Percentiles rank a stretch among this genome's conserved stretches.
phyloP scores from a whole-genome alignment of 53 echinoderm and acorn worm genomes.

The Arbacia lixula region DNA sequence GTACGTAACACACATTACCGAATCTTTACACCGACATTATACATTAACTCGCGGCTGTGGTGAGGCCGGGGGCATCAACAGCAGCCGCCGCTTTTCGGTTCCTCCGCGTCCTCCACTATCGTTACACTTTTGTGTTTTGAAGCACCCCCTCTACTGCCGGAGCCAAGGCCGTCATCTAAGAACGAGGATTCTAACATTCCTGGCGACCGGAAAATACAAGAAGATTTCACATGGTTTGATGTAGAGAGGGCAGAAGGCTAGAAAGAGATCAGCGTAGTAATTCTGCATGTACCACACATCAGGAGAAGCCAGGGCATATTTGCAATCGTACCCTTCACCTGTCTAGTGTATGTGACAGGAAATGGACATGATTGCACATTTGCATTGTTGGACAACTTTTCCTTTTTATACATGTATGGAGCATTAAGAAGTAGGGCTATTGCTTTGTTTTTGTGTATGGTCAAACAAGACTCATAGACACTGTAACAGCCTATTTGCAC shows the following conservation, averaged over 20 bases:
- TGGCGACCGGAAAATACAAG: background rate
- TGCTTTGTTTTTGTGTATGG: no score
- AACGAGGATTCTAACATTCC: slow-evolving; percentile 88
- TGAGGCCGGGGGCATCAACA: slow-evolving; percentile 40
- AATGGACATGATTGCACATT: background rate
- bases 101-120: slow-evolving; percentile 82
- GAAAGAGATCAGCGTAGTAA: background rate
- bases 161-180: slow-evolving; percentile 63
- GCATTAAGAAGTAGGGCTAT: no score
- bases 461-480: no score
- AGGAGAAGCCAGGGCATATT: no score
- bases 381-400: no score
- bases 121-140: slow-evolving; percentile 84
- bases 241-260: background rate
- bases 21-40: background rate
- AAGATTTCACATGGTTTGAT: background rate
- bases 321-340: no score
- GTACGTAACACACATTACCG: slow-evolving; percentile 5
- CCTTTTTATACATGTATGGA: no score
- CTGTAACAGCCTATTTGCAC: no score
- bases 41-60: background rate
- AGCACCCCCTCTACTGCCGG: slow-evolving; percentile 41
- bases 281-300: no score
- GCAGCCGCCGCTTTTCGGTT: slow-evolving; percentile 70
- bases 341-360: background rate